Conservation (phyloP, 2,797 vertebrate genomes). For the Propithecus deckenii region DNA sequence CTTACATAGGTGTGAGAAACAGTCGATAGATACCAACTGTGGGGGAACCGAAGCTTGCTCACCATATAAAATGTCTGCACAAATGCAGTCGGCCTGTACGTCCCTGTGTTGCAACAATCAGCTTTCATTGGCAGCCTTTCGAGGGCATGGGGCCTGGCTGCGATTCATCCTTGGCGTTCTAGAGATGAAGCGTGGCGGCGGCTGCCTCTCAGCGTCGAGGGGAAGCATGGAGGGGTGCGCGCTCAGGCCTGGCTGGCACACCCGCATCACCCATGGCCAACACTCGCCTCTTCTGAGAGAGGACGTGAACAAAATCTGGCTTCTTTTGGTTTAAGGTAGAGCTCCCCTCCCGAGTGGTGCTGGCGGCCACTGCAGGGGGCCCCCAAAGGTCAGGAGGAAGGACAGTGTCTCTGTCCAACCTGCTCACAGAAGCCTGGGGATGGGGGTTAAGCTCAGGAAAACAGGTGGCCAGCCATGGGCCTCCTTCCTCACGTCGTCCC, state of each 20-base stretch:
- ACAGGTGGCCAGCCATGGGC: fast-evolving
- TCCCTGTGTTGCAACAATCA: background rate
- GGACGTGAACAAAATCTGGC: background rate
- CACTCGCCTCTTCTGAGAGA: background rate
- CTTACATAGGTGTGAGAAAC: background rate
- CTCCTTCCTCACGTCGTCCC: background rate
- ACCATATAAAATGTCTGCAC: fast-evolving
- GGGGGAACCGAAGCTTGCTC: background rate
- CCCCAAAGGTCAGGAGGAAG: background rate
- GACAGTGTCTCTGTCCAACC: background rate
- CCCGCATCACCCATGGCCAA: background rate
- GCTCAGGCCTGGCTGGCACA: background rate
- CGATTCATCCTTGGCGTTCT: fast-evolving
- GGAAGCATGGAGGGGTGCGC: fast-evolving
- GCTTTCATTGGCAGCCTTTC: fast-evolving
- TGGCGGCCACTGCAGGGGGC: background rate
- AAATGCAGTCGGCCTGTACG: fast-evolving
- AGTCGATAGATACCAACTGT: background rate
- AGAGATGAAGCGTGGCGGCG: background rate
- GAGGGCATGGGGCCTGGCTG: background rate
- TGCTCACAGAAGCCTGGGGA: background rate
- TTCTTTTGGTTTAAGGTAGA: background rate
- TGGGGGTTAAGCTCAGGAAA: background rate
- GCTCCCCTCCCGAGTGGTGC: background rate
- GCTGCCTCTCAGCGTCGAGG: background rate